These are phyloP conservation scores for Neodiprion fabricii DNA, from an alignment of 1,140 invertebrate species.

Conservation along the genomic window DNA sequence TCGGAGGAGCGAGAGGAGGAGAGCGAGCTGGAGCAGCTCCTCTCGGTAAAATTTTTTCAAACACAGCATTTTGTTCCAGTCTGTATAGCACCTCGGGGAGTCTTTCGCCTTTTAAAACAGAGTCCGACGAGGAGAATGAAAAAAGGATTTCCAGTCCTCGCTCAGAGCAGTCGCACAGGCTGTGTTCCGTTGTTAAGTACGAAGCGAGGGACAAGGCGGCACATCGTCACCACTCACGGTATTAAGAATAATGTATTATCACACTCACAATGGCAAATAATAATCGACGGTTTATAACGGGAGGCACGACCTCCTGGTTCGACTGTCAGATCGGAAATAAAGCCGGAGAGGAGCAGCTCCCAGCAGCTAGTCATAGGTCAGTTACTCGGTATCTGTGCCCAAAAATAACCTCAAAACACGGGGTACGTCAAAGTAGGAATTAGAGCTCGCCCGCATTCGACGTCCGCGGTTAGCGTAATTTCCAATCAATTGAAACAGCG, in stretches of 20 bases:
- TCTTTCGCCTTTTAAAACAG: too few species aligned
- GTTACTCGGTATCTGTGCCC: constrained; percentile 38
- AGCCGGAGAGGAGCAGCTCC: constrained; percentile 21
- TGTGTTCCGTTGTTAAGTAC: constrained; percentile 29
- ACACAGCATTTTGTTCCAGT: constrained; percentile 66
- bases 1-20: constrained; percentile 78
- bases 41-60: constrained; percentile 80
- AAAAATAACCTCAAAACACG: constrained; percentile 53
- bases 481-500: too few species aligned
- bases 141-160: constrained; percentile 17
- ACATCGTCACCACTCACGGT: neutral
- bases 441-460: too few species aligned
- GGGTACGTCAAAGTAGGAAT: constrained; percentile 31
- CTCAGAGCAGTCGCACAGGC: constrained; percentile 37
- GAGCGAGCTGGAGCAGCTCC: constrained; percentile 78
- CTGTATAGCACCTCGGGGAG: neutral
- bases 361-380: constrained; percentile 42
- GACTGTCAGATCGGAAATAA: constrained; percentile 42
- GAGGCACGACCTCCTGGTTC: constrained; percentile 27
- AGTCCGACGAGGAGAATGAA: too few species aligned
- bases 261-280: neutral
- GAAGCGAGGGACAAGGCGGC: constrained; percentile 16
- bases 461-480: too few species aligned
- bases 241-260: neutral
- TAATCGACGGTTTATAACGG: neutral